A percentile compares a stretch with the other conserved stretches of the same genome.
These are phyloP conservation scores for Lasioglossum oenotherae DNA, from an alignment of 2,888 invertebrate genomes.

Conservation along the genomic window DNA sequence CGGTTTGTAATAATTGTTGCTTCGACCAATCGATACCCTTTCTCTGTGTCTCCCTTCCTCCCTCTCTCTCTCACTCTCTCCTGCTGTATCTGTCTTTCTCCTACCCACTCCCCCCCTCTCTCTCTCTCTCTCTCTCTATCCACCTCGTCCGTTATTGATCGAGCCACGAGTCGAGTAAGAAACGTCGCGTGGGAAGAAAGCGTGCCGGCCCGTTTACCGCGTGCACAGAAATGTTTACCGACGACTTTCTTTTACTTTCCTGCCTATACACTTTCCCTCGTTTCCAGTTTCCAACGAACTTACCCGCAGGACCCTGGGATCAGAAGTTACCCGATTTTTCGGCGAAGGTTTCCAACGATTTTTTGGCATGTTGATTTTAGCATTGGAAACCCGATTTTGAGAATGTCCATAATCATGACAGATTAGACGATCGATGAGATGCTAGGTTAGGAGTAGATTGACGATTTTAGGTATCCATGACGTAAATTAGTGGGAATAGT, in stretches of 20 bases:
- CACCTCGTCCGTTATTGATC: conserved; percentile 68
- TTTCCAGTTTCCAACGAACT: not conserved
- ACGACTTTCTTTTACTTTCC: not conserved
- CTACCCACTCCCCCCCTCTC: conserved; percentile 26
- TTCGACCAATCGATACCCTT: conserved; percentile 68
- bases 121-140: conserved; percentile 37
- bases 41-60: conserved; percentile 43
- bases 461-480: not conserved
- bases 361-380: not conserved
- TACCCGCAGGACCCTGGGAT: not conserved
- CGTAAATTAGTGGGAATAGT: not conserved
- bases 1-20: conserved; percentile 72
- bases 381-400: not conserved
- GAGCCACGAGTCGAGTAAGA: conserved; percentile 66
- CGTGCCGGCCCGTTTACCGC: conserved; percentile 67
- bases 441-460: not conserved
- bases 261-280: not conserved
- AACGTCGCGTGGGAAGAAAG: conserved; percentile 74
- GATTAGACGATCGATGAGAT: not conserved
- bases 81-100: conserved; percentile 25
- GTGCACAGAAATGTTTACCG: conserved; percentile 62
- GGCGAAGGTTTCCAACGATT: not conserved
- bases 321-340: not conserved
- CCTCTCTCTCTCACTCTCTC: not conserved
- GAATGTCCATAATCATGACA: not conserved